Conservation (phyloP, 2,113 vertebrate genomes). For the Tupaia chinensis region DNA sequence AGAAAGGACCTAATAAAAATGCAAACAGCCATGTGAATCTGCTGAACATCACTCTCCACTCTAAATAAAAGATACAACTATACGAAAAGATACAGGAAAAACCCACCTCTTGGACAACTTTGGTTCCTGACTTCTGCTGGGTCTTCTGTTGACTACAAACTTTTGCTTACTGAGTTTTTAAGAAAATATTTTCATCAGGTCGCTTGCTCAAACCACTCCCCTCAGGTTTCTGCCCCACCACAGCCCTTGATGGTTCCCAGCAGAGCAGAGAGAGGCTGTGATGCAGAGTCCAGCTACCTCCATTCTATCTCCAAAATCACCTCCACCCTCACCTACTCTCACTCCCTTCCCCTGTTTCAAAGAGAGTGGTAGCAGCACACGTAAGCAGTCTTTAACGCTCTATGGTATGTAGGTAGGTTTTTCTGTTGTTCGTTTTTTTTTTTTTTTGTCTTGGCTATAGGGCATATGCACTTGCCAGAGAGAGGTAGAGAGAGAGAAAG, state of each 20-base stretch:
- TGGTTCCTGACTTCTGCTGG: background rate
- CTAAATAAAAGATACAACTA: background rate
- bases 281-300: background rate
- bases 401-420: too few species aligned
- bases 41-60: too few species aligned
- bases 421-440: too few species aligned
- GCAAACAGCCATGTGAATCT: rapidly evolving
- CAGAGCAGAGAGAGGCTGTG: background rate
- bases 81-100: background rate
- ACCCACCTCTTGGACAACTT: too few species aligned
- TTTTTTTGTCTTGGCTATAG: too few species aligned
- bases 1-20: background rate
- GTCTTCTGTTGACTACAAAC: background rate
- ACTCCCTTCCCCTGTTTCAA: background rate
- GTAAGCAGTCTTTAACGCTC: background rate
- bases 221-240: background rate
- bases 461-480: too few species aligned
- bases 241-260: background rate
- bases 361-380: background rate
- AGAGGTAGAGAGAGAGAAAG: too few species aligned
- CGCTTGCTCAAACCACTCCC: background rate
- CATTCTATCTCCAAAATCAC: background rate
- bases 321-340: background rate
- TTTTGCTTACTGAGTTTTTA: background rate
- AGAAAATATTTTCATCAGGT: background rate